Conservation (phyloP, 2,113 vertebrate genomes). For the Hippolais icterina region DNA sequence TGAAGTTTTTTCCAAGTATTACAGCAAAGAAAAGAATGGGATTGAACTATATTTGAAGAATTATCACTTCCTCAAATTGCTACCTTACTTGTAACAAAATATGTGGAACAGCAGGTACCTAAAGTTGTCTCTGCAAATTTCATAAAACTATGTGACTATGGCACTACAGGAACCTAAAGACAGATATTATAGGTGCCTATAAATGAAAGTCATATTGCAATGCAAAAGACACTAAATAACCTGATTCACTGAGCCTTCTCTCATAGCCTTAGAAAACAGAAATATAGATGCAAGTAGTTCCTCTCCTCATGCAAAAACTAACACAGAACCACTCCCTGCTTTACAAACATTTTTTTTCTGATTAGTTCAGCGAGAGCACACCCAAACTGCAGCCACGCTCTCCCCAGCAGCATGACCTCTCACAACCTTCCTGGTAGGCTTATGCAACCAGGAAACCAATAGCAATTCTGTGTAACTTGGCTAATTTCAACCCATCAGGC, state of each 20-base stretch:
- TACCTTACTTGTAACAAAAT: neutral
- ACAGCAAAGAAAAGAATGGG: neutral
- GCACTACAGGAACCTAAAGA: neutral
- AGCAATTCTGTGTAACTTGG: slow-evolving; percentile 13
- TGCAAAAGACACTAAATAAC: neutral
- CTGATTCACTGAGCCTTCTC: neutral
- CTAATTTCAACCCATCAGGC: neutral
- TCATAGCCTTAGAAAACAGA: neutral
- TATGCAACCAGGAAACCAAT: slow-evolving; percentile 43
- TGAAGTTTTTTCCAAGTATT: neutral
- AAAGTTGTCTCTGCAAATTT: neutral
- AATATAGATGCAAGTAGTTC: slow-evolving; percentile 20
- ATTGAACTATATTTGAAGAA: neutral
- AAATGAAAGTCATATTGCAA: neutral
- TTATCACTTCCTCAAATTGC: neutral
- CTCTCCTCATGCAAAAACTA: slow-evolving; percentile 26
- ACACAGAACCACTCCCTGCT: slow-evolving; percentile 42
- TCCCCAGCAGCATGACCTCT: slow-evolving; percentile 2
- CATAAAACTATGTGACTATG: neutral
- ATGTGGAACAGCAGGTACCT: neutral
- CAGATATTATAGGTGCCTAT: neutral
- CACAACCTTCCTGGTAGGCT: slow-evolving; percentile 51
- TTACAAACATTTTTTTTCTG: slow-evolving; percentile 52
- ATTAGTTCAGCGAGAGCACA: slow-evolving; percentile 52
- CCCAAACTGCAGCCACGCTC: slow-evolving; percentile 34